Evolutionary conservation across 92 coral and sea anemone genomes (phyloP), one percentile per base, ranked within the genome.

Genomic region (Epizoanthus rinbou): DNA sequence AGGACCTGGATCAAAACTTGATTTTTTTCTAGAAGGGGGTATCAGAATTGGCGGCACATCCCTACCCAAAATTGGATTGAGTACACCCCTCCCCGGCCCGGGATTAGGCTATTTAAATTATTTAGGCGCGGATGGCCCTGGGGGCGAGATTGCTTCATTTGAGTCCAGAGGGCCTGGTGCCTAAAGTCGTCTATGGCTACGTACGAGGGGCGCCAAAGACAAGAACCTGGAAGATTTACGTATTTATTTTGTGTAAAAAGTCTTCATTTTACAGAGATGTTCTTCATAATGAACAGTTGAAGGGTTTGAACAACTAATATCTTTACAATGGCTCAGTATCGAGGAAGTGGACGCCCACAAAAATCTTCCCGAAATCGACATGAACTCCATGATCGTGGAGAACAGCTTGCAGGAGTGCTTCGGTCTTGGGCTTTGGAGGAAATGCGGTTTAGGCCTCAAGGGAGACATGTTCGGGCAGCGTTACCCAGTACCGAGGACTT

Each of bases 391-490:
- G 45, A 19, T 19, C 69, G n/a, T 31, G n/a, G 47, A 9, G 54
- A 50, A 41, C 73, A 93, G 52, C 80, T 93, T 19, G 89, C 93
- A 9, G 80, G 83, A 21, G 86, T 80, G 41, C 91, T 96, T 53
- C 90, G 92, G 18, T 64, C 81, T 11, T 96, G 99, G 99, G 98
- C 99, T 14, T 15, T 94, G 68, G 97, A 94, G 11, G 98, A 96
- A 84, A 91, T 94, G 99, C 87, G 94, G 59, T 94, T 94, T 71
- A 86, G 98, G 57, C 95, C 98, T 3, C 99, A 91, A 69, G 98
- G 99, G 58, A 92, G 93, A 41, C 93, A 96, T 76, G 85, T 89
- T n/a, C 85, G 91, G 59, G n/a, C 87, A 10, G 80, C 89, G 17
- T 64, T 91, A 70, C 99, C 99, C 15, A 73, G 84, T 14, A 82